Base-by-base conservation (phyloP, 2,113 vertebrate genomes). In the Ochotona princeps region DNA sequence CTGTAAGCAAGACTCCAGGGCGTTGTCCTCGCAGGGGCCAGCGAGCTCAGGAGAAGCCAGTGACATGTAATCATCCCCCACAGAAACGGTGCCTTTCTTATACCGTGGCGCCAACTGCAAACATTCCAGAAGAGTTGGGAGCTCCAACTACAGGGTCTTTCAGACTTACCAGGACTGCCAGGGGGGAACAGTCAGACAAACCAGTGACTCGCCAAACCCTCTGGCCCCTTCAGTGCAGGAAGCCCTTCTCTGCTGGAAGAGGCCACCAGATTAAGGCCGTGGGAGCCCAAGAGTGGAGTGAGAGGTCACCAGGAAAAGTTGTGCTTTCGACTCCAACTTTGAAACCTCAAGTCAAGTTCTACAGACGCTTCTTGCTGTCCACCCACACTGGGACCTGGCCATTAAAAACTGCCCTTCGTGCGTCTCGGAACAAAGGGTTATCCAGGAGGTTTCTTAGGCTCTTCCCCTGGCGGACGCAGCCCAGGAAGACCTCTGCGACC, bases 291-390 rank as follows among this genome's bases (percentile, higher is more conserved):
- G 14, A 83, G 13, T 28, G 28, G 54, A 57, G 83, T 28, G 30
- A 73, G 12, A 63, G 0, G 14, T 9, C 15, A 87, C 67, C 60
- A 28, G 38, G 49, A 4, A 82, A 78, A 78, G 57, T 30, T 72
- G 54, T 94, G 82, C 63, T 67, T 78, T 30, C 47, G 38, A 88
- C 9, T 72, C 38, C 75, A 79, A 67, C 51, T 80, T 4, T 93
- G 73, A 57, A 93, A 65, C 28, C 79, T 44, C 51, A 14, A n/a
- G 65, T 44, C 35, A 26, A 23, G 44, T 23, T 89, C 81, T 21
- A 63, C 17, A 47, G 72, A 76, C 44, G 17, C 47, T 67, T 28
- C 67, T 44, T 23, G 67, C 7, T 57, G 38, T 81, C 44, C 74
- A 54, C 51, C 28, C 80, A 93, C 88, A 85, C n/a, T 75, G 47